Percentiles rank a stretch among this genome's conserved stretches.
phyloP scores from a whole-genome alignment of 2,113 vertebrate species.

The Gavialis gangeticus region DNA sequence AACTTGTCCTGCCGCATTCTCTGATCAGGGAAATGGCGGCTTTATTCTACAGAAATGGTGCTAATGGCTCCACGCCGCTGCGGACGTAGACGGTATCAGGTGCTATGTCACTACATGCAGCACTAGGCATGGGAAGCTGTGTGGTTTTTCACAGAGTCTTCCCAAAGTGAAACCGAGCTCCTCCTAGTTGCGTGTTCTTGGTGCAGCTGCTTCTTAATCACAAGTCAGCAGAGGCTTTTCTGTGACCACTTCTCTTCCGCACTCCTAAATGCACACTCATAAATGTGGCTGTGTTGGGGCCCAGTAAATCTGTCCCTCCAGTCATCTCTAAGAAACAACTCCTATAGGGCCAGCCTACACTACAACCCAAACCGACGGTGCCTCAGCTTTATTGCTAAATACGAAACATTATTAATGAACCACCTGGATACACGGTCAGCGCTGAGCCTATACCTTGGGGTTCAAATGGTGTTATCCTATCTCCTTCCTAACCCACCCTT shows the following conservation, averaged over 20 bases:
- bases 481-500: slow-evolving; percentile 6
- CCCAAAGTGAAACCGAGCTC: not conserved
- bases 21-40: not conserved
- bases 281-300: not conserved
- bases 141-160: not conserved
- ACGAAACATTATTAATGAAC: not conserved
- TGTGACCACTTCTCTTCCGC: not conserved
- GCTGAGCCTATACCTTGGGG: slow-evolving; percentile 9
- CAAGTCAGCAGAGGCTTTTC: not conserved
- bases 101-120: not conserved
- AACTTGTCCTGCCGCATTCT: slow-evolving; percentile 23
- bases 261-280: fast-evolving
- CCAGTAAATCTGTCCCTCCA: not conserved
- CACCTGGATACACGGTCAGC: not conserved
- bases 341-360: slow-evolving; percentile 1
- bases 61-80: not conserved
- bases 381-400: not conserved
- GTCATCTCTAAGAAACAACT: not conserved
- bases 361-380: not conserved
- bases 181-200: not conserved
- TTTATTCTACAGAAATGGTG: not conserved
- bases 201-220: not conserved
- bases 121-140: not conserved
- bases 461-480: not conserved
- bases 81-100: not conserved